These are phyloP conservation scores for Physocephala rufipes DNA, from an alignment of 2,888 invertebrate species.

Conservation along the genomic window DNA sequence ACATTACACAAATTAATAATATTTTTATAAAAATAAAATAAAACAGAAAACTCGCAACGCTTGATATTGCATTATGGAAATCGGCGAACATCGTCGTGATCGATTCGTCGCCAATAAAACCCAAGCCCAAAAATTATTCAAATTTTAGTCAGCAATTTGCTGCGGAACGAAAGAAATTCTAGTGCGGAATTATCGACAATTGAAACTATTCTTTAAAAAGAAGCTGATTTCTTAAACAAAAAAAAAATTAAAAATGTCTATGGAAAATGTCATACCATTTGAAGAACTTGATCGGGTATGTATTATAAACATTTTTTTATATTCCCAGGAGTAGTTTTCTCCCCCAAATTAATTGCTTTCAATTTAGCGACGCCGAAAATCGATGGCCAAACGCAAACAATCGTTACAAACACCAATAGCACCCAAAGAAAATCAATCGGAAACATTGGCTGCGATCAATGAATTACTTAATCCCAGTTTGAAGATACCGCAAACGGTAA, in stretches of 20 bases:
- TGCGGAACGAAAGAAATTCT: background rate
- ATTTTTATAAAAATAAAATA: conserved; percentile 13
- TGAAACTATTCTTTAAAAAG: background rate
- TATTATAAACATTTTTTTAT: background rate
- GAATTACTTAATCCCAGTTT: conserved; percentile 65
- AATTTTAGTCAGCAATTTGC: conserved; percentile 51
- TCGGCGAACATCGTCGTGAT: conserved; percentile 45
- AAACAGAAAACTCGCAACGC: background rate
- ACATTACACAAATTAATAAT: conserved; percentile 18
- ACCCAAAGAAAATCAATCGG: conserved; percentile 54
- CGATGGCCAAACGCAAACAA: conserved; percentile 53
- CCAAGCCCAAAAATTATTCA: conserved; percentile 46
- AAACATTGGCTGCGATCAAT: conserved; percentile 62
- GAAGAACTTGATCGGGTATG: conserved; percentile 63
- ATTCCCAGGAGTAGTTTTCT: no score
- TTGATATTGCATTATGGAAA: conserved; percentile 1
- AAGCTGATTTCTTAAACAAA: background rate
- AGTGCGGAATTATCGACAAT: background rate
- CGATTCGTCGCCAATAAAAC: conserved; percentile 62
- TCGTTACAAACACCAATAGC: conserved; percentile 52
- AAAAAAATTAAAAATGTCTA: conserved; percentile 54
- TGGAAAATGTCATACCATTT: conserved; percentile 59
- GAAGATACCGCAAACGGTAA: conserved; percentile 58
- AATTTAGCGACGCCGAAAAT: conserved; percentile 58
- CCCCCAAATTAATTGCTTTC: background rate